Evolutionary conservation across 2,797 vertebrate species (phyloP), one percentile per base, ranked within the genome.

Genomic region (Poecilia picta): DNA sequence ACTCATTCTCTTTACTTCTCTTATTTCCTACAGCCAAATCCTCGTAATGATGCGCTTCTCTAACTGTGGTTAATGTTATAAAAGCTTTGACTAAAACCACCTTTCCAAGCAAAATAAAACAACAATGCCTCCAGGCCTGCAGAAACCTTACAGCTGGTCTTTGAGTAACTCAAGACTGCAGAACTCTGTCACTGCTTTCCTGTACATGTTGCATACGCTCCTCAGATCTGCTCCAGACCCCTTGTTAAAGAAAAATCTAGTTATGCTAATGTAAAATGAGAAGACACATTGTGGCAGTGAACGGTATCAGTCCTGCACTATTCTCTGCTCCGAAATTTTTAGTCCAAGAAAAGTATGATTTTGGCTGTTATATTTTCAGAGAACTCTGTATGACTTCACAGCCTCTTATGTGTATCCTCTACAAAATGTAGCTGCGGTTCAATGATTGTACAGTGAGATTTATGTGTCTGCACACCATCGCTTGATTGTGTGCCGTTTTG

Each of bases 61-160:
- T 81, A 84, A 88, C 92, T 92, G 90, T 87, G 87, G 86, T 91
- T 92, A 90, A 93, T 93, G 85, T 91, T 92, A 92, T 94, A 94
- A 93, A 89, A 93, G 87, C 78, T 77, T 80, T 79, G 81, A 83
- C 88, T 74, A 75, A 76, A 84, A 85, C 83, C n/a, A 28, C 83
- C 4, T 76, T 85, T 91, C 92, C 92, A 94, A 94, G 85, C 74
- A 89, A 94, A 95, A 94, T 91, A 94, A 91, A 94, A 93, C 89
- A 92, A 90, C 91, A 92, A 89, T 89, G 82, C 87, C 88, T 92
- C 81, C 74, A 84, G 86, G 84, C 82, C 72, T 83, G 77, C 66
- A 88, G 89, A 90, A 90, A 85, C 64, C 71, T 88, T 86, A 79
- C 91, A 92, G 89, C 93, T 93, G 87, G 87, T 88, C 83, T 68